These are phyloP conservation scores for Scelioninae gen. 2 DNA, from an alignment of 2,888 invertebrate genomes.

Conservation along the genomic window DNA sequence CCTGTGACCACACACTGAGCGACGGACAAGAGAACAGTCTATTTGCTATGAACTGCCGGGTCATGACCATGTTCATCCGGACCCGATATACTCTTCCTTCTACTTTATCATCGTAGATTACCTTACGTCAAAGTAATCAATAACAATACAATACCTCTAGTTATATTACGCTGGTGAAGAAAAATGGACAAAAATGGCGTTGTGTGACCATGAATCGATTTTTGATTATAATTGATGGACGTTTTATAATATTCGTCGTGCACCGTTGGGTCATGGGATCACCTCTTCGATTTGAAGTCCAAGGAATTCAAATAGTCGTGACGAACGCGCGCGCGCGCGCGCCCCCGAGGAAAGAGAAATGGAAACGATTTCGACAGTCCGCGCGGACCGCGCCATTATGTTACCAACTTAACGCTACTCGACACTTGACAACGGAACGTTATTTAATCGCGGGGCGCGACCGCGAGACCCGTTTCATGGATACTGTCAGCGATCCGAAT, in stretches of 20 bases:
- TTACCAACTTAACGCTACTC: conserved; percentile 1
- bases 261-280: conserved; percentile 28
- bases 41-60: conserved; percentile 25
- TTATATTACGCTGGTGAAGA: conserved; percentile 21
- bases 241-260: conserved; percentile 11
- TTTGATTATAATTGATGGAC: conserved; percentile 53
- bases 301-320: conserved; percentile 28
- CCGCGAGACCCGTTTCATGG: too few species aligned
- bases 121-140: conserved; percentile 46
- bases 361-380: conserved; percentile 10
- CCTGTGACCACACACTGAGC: conserved; percentile 26
- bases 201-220: conserved; percentile 30
- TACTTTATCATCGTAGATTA: conserved; percentile 40
- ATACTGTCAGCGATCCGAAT: too few species aligned
- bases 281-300: conserved; percentile 30
- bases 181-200: conserved; percentile 2
- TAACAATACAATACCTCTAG: conserved; percentile 42
- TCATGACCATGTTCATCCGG: conserved; percentile 45
- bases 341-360: neutral
- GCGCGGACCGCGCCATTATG: too few species aligned
- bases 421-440: conserved; percentile 15
- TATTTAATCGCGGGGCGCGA: too few species aligned
- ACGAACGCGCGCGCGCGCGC: conserved; percentile 6
- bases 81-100: conserved; percentile 31
- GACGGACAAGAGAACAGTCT: conserved; percentile 11